These are phyloP conservation scores for Protomyctophum bolini DNA, from an alignment of 2,113 vertebrate species.

Conservation along the genomic window DNA sequence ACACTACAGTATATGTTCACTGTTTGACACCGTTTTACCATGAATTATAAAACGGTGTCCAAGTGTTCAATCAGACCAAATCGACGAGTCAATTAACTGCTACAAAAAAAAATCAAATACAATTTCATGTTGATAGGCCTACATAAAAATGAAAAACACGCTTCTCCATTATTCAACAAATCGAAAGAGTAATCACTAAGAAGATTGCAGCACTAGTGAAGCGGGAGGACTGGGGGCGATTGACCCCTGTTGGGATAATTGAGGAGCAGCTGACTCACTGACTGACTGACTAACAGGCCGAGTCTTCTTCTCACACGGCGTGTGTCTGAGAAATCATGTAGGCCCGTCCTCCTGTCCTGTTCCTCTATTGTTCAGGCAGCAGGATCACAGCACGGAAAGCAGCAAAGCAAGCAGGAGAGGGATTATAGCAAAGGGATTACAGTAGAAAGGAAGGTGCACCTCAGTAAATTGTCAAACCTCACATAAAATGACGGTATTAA, in stretches of 20 bases:
- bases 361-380: slow-evolving; percentile 54
- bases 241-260: slow-evolving; percentile 8
- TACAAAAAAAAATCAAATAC: neutral
- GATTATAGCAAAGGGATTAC: slow-evolving; percentile 69
- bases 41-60: too few species aligned
- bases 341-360: slow-evolving; percentile 33
- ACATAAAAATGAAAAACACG: too few species aligned
- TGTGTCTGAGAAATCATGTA: slow-evolving; percentile 45
- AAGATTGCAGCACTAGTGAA: neutral
- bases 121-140: neutral
- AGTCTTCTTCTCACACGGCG: neutral
- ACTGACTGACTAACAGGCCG: slow-evolving; percentile 12
- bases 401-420: slow-evolving; percentile 59
- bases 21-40: too few species aligned
- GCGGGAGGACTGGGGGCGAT: slow-evolving; percentile 10
- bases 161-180: too few species aligned
- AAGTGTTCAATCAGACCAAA: too few species aligned
- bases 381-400: slow-evolving; percentile 66
- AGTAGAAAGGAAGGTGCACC: slow-evolving; percentile 50
- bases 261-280: slow-evolving; percentile 32
- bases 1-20: too few species aligned
- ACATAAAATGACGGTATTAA: neutral
- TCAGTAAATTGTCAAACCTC: slow-evolving; percentile 45
- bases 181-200: neutral
- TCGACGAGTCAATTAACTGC: neutral